These are phyloP conservation scores for Corydoras sp. DNA, from an alignment of 2,113 vertebrate species.

Conservation along the genomic window DNA sequence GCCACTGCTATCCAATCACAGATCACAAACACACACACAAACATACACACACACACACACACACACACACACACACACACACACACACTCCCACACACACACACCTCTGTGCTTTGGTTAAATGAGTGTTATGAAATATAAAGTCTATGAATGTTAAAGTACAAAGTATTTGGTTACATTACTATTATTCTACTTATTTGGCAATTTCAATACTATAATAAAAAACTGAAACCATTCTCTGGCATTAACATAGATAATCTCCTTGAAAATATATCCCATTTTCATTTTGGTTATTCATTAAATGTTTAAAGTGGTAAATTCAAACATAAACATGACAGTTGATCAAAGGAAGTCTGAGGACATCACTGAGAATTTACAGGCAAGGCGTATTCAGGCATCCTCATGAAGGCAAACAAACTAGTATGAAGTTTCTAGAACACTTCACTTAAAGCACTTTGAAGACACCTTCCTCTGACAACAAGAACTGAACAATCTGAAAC, in stretches of 20 bases:
- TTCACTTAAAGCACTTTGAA: constrained; percentile 59
- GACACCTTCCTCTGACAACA: constrained; percentile 45
- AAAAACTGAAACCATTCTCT: constrained; percentile 41
- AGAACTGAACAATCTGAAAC: constrained; percentile 43
- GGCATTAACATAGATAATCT: constrained; percentile 58
- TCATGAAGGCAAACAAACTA: constrained; percentile 37
- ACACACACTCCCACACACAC: constrained; percentile 24
- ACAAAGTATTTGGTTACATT: constrained; percentile 52
- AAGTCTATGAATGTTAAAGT: constrained; percentile 56
- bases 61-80: constrained; percentile 11
- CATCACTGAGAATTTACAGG: background rate
- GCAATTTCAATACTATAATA: constrained; percentile 52
- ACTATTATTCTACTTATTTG: constrained; percentile 60
- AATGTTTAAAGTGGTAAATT: constrained; percentile 39
- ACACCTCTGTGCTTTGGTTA: constrained; percentile 57
- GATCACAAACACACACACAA: constrained; percentile 26
- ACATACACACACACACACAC: constrained; percentile 23
- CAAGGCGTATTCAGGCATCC: constrained; percentile 24
- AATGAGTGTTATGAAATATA: constrained; percentile 46
- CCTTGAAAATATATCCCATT: constrained; percentile 65
- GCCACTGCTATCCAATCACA: constrained; percentile 37
- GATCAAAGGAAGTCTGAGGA: constrained; percentile 27
- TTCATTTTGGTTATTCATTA: constrained; percentile 42
- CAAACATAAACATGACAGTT: constrained; percentile 43
- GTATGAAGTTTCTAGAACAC: constrained; percentile 47